Conservation (phyloP, 2,113 vertebrate species). For the Rhodinocichla rosea region DNA sequence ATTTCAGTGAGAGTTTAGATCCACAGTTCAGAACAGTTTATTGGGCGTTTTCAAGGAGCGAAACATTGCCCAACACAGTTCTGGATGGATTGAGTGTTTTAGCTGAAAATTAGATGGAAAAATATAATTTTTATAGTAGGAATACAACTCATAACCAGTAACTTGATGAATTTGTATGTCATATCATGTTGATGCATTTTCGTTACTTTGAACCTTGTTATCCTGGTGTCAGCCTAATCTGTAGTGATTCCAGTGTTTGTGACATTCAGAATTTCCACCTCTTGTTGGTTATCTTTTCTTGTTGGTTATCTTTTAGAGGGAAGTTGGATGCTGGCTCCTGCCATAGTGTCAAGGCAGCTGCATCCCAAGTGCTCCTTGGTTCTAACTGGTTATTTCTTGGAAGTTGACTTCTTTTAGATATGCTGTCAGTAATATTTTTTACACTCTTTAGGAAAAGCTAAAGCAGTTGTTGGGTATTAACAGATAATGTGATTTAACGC, state of each 20-base stretch:
- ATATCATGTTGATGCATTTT: neutral
- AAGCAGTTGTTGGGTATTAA: neutral
- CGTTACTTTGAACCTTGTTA: neutral
- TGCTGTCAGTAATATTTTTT: neutral
- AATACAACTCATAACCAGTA: fast-evolving
- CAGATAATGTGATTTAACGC: neutral
- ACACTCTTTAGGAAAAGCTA: neutral
- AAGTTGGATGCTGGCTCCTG: neutral
- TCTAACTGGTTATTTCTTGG: neutral
- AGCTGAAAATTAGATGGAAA: neutral
- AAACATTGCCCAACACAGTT: neutral
- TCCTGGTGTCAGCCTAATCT: neutral
- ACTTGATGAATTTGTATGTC: no score
- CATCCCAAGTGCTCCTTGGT: neutral
- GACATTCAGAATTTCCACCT: neutral
- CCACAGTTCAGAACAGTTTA: neutral
- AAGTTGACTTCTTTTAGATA: neutral
- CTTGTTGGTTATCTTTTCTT: neutral
- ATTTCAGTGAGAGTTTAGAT: neutral
- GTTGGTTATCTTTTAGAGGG: neutral
- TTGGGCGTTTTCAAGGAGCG: neutral
- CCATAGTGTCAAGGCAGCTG: neutral
- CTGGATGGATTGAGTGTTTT: neutral
- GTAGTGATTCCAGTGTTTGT: neutral
- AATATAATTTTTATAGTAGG: neutral